Conservation (phyloP, 2,888 invertebrate species). For the Pherbina coryleti region DNA sequence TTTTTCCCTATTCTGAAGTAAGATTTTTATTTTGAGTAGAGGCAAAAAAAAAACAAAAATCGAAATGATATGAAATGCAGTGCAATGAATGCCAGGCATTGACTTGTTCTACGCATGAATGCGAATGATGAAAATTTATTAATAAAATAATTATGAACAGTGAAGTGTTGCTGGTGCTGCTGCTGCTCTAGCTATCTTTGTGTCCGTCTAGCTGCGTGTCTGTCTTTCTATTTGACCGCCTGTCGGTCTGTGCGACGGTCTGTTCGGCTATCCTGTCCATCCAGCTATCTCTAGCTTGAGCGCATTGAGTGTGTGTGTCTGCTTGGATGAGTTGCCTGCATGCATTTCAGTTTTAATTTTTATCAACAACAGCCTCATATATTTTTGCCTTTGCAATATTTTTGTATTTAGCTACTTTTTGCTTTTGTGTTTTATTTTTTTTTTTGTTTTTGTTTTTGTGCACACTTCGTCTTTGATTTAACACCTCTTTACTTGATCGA, state of each 20-base stretch:
- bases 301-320: slow-evolving; percentile 45
- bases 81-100: not conserved
- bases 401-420: not conserved
- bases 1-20: not conserved
- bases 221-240: not conserved
- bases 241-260: not conserved
- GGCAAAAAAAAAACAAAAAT: not conserved
- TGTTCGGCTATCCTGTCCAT: not conserved
- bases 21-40: not conserved
- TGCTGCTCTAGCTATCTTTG: not conserved
- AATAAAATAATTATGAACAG: slow-evolving; percentile 36
- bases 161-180: not conserved
- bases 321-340: slow-evolving; percentile 49
- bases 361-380: slow-evolving; percentile 41
- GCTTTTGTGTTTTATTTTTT: not conserved
- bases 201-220: not conserved
- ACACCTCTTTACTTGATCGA: slow-evolving; percentile 44
- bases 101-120: slow-evolving; percentile 10
- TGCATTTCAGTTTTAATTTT: slow-evolving; percentile 51
- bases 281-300: slow-evolving; percentile 4
- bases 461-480: slow-evolving; percentile 41
- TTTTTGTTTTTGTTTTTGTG: not conserved
- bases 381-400: not conserved
- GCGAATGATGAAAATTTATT: slow-evolving; percentile 35
- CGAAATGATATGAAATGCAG: not conserved